These are phyloP conservation scores for Herpetotheres cachinnans DNA, from an alignment of 2,113 vertebrate genomes.

Conservation along the genomic window DNA sequence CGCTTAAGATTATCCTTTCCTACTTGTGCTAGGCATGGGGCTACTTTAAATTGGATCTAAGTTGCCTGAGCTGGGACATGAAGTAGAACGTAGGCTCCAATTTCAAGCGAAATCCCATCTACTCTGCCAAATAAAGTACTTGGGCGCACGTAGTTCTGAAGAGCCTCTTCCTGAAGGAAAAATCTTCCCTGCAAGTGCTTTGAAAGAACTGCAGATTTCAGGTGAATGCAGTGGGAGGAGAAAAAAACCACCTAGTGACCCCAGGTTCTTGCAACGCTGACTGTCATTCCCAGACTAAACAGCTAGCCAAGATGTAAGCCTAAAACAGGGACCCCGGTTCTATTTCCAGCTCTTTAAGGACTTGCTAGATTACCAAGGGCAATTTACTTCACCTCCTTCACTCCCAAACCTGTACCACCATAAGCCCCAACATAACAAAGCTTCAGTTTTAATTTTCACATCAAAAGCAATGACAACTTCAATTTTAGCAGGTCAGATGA, in stretches of 20 bases:
- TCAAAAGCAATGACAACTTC: not conserved
- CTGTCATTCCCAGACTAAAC: not conserved
- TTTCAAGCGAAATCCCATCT: not conserved
- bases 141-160: not conserved
- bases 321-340: not conserved
- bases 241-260: not conserved
- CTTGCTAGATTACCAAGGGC: not conserved
- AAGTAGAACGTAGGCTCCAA: not conserved
- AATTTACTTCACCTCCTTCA: not conserved
- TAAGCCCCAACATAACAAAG: not conserved
- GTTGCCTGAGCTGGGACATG: not conserved
- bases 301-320: not conserved
- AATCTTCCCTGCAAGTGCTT: not conserved
- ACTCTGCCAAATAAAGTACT: not conserved
- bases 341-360: not conserved
- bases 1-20: not conserved
- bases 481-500: not conserved
- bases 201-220: not conserved
- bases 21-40: not conserved
- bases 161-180: not conserved
- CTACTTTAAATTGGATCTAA: not conserved
- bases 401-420: not conserved
- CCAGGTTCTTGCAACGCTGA: not conserved
- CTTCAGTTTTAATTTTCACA: not conserved
- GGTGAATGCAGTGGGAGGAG: not conserved